These are phyloP conservation scores for Thereva nobilitata DNA, from an alignment of 2,888 invertebrate species.

Conservation along the genomic window DNA sequence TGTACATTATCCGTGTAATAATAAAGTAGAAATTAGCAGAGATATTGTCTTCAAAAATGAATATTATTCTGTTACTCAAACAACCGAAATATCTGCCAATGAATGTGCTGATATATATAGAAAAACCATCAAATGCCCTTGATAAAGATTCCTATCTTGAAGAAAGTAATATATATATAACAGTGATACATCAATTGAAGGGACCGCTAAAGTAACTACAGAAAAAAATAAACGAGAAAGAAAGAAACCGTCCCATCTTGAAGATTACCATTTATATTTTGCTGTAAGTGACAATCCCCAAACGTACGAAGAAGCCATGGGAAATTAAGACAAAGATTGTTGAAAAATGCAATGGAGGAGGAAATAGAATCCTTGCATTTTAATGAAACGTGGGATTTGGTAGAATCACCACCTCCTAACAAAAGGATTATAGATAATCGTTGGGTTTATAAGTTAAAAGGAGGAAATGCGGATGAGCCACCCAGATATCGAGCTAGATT, in stretches of 20 bases:
- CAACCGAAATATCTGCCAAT: not conserved
- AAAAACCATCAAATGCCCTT: not conserved
- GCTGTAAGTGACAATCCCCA: slow-evolving; percentile 22
- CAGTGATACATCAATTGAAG: too few relatives aligned
- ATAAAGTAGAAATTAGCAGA: slow-evolving; percentile 37
- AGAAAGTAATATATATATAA: too few relatives aligned
- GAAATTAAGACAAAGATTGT: slow-evolving; percentile 35
- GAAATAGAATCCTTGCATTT: slow-evolving; percentile 38
- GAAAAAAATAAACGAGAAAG: not conserved
- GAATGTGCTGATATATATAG: not conserved
- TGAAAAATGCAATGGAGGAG: slow-evolving; percentile 38
- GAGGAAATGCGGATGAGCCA: slow-evolving; percentile 40
- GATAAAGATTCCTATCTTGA: too few relatives aligned
- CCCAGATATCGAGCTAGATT: too few relatives aligned
- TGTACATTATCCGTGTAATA: slow-evolving; percentile 37
- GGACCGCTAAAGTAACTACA: not conserved
- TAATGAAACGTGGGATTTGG: slow-evolving; percentile 42
- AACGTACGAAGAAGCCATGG: not conserved
- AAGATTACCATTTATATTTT: not conserved
- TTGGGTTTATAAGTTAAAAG: too few relatives aligned
- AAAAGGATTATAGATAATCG: too few relatives aligned
- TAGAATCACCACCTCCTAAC: too few relatives aligned
- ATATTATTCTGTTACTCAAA: not conserved
- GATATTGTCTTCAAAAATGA: slow-evolving; percentile 35
- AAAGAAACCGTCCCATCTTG: not conserved